Base-by-base conservation (phyloP, 2,113 vertebrate genomes). In the Cynocephalus volans region DNA sequence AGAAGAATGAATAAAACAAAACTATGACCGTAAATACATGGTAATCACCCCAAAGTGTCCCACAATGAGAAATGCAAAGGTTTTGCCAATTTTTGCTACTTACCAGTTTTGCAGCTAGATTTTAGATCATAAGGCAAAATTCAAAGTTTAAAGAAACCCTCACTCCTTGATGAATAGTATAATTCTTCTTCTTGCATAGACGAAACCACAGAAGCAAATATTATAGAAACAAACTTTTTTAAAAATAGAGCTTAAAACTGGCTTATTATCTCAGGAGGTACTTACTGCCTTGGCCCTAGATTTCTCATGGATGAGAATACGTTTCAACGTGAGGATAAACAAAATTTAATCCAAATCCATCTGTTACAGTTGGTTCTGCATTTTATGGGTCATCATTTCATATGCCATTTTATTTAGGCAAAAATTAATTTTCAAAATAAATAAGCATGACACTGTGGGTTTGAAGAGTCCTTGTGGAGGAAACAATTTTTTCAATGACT, bases 391-490 rank as follows among this genome's bases (percentile, higher is more conserved):
- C 17, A 45, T 58, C 17, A 64, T 81, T 76, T 18, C 69, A 67
- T 23, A 85, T 64, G 17, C 6, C 9, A 48, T 93, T 90, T 67
- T 50, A 89, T 73, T 93, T 90, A 77, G 21, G 8, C 14, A 19
- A 89, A 95, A 88, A 52, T 48, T 52, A 58, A 84, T 81, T 94
- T 75, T 12, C 10, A 67, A 91, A 60, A 24, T 65, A 83, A 88
- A 31, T 65, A 95, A 33, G 17, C 17, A 62, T 79, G 62, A 31
- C 8, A 56, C 17, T 60, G 11, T 81, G n/a, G 7, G 11, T 65
- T 60, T 54, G 8, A 93, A 88, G 83, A 60, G 33, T n/a, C 17
- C 36, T 91, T 52, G 8, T 89, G 0, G 15, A 70, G 6, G 21
- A 21, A 88, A 31, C 17, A 23, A 77, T 86, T 73, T 36, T 54